A percentile compares a stretch with the other conserved stretches of the same genome.
Conservation (phyloP, 2,888 invertebrate species). For the Drosophila nigricruria region DNA sequence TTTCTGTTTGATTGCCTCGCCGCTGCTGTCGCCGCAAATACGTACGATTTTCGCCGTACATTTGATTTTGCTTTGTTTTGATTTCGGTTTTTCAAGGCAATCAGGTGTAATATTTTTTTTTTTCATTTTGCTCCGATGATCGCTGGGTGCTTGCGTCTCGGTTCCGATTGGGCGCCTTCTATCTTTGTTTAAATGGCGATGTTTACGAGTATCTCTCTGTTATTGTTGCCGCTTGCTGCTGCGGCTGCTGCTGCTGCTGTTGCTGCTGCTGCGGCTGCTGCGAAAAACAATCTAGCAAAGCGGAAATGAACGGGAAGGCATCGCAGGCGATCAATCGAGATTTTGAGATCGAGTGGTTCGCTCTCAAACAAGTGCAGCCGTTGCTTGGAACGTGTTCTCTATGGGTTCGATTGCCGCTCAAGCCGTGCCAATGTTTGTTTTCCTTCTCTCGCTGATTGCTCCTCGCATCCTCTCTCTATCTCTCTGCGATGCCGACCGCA, state of each 20-base stretch:
- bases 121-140: slow-evolving; percentile 47
- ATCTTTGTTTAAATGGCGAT: slow-evolving; percentile 44
- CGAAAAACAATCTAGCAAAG: slow-evolving; percentile 62
- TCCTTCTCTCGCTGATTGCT: slow-evolving; percentile 24
- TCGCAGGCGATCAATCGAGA: slow-evolving; percentile 31
- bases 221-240: slow-evolving; percentile 25
- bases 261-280: slow-evolving; percentile 8
- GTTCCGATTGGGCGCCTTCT: slow-evolving; percentile 77
- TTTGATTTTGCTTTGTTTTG: slow-evolving; percentile 72
- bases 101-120: slow-evolving; percentile 74
- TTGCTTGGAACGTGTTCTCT: slow-evolving; percentile 58
- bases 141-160: slow-evolving; percentile 27
- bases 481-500: slow-evolving; percentile 13
- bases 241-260: slow-evolving; percentile 13
- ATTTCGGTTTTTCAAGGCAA: slow-evolving; percentile 75
- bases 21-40: slow-evolving; percentile 51
- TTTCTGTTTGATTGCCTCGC: slow-evolving; percentile 61
- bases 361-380: slow-evolving; percentile 69
- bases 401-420: slow-evolving; percentile 46
- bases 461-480: slow-evolving; percentile 19
- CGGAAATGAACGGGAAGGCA: slow-evolving; percentile 70
- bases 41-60: slow-evolving; percentile 51
- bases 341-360: slow-evolving; percentile 54
- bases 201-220: slow-evolving; percentile 47
- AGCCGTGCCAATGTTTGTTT: slow-evolving; percentile 19